These are phyloP conservation scores for Pyrocephalus nanus DNA, from an alignment of 2,797 vertebrate species.

Conservation along the genomic window DNA sequence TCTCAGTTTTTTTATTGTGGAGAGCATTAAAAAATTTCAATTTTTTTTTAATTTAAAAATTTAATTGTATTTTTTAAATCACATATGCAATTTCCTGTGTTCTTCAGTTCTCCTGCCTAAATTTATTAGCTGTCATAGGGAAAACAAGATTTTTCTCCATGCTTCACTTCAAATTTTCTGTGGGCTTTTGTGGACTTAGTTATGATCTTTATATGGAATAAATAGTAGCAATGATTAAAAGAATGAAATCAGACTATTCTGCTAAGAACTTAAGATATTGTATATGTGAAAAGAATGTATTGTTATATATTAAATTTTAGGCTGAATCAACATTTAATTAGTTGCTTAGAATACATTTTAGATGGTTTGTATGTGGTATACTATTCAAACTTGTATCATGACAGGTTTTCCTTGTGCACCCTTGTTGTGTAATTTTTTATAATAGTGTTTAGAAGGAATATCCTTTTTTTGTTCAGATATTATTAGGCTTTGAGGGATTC, in stretches of 20 bases:
- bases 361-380: not conserved
- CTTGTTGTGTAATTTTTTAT: not conserved
- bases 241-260: not conserved
- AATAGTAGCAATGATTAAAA: not conserved
- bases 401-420: not conserved
- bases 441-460: not conserved
- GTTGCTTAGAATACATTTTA: not conserved
- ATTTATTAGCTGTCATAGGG: not conserved
- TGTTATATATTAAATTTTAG: not conserved
- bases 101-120: not conserved
- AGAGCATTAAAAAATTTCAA: not conserved
- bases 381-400: not conserved
- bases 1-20: not conserved
- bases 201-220: not conserved
- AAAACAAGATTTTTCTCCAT: not conserved
- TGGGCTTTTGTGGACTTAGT: not conserved
- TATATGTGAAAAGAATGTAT: not conserved
- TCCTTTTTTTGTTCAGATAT: not conserved
- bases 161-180: not conserved
- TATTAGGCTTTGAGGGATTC: not conserved
- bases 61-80: not conserved
- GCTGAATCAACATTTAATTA: not conserved
- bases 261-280: not conserved
- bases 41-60: not conserved
- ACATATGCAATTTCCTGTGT: not conserved